phyloP scores from a whole-genome alignment of 2,888 invertebrate species.

The Drosophila tanythrix region DNA sequence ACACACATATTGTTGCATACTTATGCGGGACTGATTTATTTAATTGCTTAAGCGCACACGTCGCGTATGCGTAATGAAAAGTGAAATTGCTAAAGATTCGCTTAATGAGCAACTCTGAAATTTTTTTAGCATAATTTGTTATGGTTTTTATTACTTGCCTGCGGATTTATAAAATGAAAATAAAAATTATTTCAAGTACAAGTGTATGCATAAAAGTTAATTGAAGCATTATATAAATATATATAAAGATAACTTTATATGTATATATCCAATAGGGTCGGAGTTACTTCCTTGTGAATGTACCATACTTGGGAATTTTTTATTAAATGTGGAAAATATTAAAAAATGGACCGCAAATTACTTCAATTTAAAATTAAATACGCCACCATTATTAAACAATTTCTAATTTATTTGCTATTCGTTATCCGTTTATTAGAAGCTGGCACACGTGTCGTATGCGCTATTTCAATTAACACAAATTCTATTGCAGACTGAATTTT shows the following conservation, averaged over 20 bases:
- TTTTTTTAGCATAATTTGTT: not conserved
- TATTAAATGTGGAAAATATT: not conserved
- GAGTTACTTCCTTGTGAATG: not conserved
- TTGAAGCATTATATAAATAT: not conserved
- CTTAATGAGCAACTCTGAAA: constrained; percentile 15
- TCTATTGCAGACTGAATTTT: not conserved
- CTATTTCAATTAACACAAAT: constrained; percentile 51
- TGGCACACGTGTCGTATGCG: constrained; percentile 34
- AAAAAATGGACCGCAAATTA: not conserved
- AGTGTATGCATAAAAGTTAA: not conserved
- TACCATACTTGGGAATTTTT: not conserved
- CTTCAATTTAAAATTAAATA: not conserved
- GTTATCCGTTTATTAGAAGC: constrained; percentile 12
- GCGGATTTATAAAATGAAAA: constrained; percentile 1
- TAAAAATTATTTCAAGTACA: not conserved
- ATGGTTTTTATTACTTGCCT: constrained; percentile 4
- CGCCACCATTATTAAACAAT: not conserved
- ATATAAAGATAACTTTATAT: not conserved
- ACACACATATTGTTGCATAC: constrained; percentile 31
- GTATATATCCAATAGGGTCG: not conserved
- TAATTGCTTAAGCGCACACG: constrained; percentile 49
- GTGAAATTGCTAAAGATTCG: constrained; percentile 34
- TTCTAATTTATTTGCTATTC: not conserved
- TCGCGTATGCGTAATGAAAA: constrained; percentile 47
- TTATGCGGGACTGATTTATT: constrained; percentile 36